These are phyloP conservation scores for Engystomops pustulosus DNA, from an alignment of 2,113 vertebrate species.

Conservation along the genomic window DNA sequence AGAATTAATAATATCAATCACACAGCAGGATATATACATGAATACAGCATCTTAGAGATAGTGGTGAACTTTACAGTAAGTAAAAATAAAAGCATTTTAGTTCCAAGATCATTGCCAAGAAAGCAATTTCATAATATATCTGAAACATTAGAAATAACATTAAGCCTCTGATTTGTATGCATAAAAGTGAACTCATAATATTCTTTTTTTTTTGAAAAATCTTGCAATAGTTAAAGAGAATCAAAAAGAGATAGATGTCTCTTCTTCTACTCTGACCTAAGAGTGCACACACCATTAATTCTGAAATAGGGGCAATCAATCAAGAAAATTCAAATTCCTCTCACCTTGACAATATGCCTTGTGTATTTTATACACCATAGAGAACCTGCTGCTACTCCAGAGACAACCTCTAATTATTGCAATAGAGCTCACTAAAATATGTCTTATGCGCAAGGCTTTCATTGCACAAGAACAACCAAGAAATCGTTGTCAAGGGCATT, in stretches of 20 bases:
- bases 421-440: slow-evolving; percentile 34
- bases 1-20: no score
- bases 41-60: not conserved
- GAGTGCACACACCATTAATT: slow-evolving; percentile 60
- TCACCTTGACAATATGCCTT: slow-evolving; percentile 55
- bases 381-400: slow-evolving; percentile 22
- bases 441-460: slow-evolving; percentile 17
- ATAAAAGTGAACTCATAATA: slow-evolving; percentile 53
- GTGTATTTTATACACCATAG: slow-evolving; percentile 43
- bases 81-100: not conserved
- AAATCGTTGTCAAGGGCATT: slow-evolving; percentile 22
- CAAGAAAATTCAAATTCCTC: slow-evolving; percentile 57
- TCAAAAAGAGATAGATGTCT: slow-evolving; percentile 59
- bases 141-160: slow-evolving; percentile 18
- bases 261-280: slow-evolving; percentile 56
- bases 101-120: not conserved
- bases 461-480: slow-evolving; percentile 7
- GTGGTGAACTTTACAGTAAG: not conserved
- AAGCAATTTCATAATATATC: not conserved
- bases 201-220: slow-evolving; percentile 29
- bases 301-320: slow-evolving; percentile 58
- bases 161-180: slow-evolving; percentile 51
- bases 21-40: no score
- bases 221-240: slow-evolving; percentile 50
- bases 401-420: slow-evolving; percentile 51